Conservation (phyloP, 2,113 vertebrate genomes). For the Asarcornis scutulata region DNA sequence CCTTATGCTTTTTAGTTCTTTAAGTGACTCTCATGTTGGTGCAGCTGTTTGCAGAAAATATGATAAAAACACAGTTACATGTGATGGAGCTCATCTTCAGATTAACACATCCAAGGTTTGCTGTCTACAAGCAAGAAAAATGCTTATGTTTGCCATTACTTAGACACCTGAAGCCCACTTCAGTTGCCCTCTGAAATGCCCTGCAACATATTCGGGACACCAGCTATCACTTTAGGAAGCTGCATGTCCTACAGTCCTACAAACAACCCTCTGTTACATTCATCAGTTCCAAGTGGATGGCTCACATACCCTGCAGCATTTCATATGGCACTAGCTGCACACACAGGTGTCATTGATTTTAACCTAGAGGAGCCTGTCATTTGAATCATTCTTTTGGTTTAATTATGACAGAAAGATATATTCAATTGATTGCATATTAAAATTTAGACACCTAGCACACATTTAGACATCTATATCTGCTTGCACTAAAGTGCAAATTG, state of each 20-base stretch:
- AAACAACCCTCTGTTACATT: neutral
- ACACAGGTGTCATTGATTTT: neutral
- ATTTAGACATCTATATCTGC: neutral
- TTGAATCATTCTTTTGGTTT: neutral
- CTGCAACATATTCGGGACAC: neutral
- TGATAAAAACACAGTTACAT: neutral
- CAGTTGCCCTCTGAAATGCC: neutral
- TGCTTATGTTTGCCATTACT: neutral
- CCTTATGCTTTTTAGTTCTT: neutral
- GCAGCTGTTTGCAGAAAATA: constrained; percentile 2
- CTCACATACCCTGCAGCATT: neutral
- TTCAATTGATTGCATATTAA: neutral
- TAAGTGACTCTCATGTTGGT: neutral
- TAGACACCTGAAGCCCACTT: neutral
- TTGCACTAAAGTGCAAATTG: neutral
- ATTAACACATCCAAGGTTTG: neutral
- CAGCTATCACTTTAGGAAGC: neutral
- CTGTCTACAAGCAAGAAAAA: neutral
- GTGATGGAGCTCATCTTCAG: neutral
- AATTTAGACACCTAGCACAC: neutral
- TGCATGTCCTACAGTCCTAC: neutral
- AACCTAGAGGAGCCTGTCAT: neutral
- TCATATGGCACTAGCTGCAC: neutral
- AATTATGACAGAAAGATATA: neutral
- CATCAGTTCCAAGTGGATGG: neutral